A percentile compares a stretch with the other conserved stretches of the same genome.
phyloP scores from a whole-genome alignment of 2,113 vertebrate species.

The Crotalus helleri region DNA sequence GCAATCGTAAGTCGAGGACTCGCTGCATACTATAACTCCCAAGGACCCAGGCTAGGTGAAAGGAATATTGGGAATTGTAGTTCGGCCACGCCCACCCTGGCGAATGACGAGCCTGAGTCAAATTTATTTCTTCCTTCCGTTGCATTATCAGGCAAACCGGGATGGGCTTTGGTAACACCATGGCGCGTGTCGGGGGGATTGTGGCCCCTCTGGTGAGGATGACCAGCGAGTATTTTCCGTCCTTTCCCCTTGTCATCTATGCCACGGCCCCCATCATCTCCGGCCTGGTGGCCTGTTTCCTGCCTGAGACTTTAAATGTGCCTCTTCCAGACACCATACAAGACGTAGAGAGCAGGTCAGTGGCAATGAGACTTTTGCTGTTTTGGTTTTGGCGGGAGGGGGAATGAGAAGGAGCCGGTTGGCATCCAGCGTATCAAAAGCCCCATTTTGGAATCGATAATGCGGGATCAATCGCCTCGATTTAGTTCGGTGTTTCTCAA shows the following conservation, averaged over 20 bases:
- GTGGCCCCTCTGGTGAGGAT: constrained; percentile 74
- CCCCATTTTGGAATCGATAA: neutral
- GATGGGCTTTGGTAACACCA: constrained; percentile 72
- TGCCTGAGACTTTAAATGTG: constrained; percentile 73
- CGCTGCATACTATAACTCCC: neutral
- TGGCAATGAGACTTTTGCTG: too few species aligned
- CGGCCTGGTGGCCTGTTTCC: constrained; percentile 69
- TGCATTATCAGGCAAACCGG: constrained; percentile 70
- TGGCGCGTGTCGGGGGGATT: constrained; percentile 71
- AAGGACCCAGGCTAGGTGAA: neutral
- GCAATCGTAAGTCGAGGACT: neutral
- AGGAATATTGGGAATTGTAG: neutral
- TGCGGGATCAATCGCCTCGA: neutral
- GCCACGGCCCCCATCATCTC: constrained; percentile 69
- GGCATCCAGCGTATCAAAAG: neutral
- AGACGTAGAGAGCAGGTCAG: constrained; percentile 74
- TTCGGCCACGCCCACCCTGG: neutral
- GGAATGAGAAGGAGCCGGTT: neutral
- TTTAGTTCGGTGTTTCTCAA: neutral
- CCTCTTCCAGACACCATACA: constrained; percentile 75
- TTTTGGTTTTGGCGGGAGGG: neutral
- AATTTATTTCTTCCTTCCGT: neutral
- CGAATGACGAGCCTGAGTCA: neutral
- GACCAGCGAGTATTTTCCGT: constrained; percentile 53
- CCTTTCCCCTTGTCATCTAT: constrained; percentile 73